phyloP scores from a whole-genome alignment of 2,888 invertebrate species.

The Synergus japonicus region DNA sequence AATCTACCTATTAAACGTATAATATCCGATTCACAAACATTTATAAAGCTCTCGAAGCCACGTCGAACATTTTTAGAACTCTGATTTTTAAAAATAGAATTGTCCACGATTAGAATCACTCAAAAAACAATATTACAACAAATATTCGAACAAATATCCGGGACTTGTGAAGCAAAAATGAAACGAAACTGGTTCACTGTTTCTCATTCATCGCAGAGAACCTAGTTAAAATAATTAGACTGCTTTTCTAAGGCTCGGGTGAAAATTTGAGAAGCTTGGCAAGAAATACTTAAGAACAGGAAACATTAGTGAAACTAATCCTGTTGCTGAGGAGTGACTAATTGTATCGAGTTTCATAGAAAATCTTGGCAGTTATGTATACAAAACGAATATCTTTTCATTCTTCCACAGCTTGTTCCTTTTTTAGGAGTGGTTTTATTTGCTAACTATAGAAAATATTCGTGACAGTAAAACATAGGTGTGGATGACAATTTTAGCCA shows the following conservation, averaged over 20 bases:
- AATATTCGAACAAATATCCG: no score
- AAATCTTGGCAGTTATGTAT: constrained; percentile 23
- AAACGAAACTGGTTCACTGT: not conserved
- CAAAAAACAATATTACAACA: not conserved
- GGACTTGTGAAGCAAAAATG: not conserved
- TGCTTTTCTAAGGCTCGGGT: not conserved
- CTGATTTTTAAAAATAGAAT: constrained; percentile 12
- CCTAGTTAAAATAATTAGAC: not conserved
- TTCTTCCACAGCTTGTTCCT: not conserved
- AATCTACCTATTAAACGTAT: not conserved
- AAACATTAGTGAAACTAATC: constrained; percentile 16
- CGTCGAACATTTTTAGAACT: not conserved
- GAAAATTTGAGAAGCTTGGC: constrained; percentile 13
- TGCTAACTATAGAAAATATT: not conserved
- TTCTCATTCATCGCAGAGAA: constrained; percentile 1
- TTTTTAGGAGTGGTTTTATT: not conserved
- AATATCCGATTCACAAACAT: not conserved
- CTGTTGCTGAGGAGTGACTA: not conserved
- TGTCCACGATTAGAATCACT: constrained; percentile 3
- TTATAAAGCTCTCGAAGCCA: not conserved
- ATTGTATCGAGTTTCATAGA: constrained; percentile 3
- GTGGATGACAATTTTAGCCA: not conserved
- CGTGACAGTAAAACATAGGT: not conserved
- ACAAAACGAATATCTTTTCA: not conserved
- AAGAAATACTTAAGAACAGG: constrained; percentile 3